These are phyloP conservation scores for Andrena haemorrhoa DNA, from an alignment of 2,888 invertebrate genomes.

Conservation along the genomic window DNA sequence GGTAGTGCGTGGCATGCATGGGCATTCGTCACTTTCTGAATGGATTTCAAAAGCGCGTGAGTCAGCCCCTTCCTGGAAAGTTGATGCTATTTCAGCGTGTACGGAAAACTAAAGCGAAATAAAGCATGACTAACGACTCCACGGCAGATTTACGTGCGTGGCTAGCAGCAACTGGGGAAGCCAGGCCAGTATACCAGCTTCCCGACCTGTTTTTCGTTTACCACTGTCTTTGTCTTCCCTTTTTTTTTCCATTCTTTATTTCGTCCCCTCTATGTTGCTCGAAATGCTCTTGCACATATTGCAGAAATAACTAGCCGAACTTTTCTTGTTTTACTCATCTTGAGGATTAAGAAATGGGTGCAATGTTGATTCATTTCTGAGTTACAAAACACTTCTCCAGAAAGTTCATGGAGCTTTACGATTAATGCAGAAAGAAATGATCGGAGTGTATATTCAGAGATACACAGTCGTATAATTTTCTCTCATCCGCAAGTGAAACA, in stretches of 20 bases:
- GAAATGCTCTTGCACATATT: conserved; percentile 19
- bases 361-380: not conserved
- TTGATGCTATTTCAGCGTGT: conserved; percentile 63
- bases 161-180: conserved; percentile 37
- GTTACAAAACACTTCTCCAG: not conserved
- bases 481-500: too few relatives aligned
- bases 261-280: not conserved
- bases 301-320: not conserved
- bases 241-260: not conserved
- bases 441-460: too few relatives aligned
- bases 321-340: not conserved
- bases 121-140: conserved; percentile 69
- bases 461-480: too few relatives aligned
- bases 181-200: conserved; percentile 17
- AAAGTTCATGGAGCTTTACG: too few relatives aligned
- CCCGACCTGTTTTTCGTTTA: conserved; percentile 34
- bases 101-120: conserved; percentile 64
- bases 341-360: not conserved
- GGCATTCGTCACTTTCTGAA: conserved; percentile 67
- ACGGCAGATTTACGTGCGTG: conserved; percentile 54
- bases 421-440: too few relatives aligned
- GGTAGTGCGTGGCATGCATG: conserved; percentile 50
- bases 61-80: conserved; percentile 67
- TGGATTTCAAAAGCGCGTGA: conserved; percentile 68
- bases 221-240: conserved; percentile 13